Evolutionary conservation across 2,888 invertebrate species (phyloP), one percentile per base, ranked within the genome.

Genomic region (Dorcus parallelipipedus): DNA sequence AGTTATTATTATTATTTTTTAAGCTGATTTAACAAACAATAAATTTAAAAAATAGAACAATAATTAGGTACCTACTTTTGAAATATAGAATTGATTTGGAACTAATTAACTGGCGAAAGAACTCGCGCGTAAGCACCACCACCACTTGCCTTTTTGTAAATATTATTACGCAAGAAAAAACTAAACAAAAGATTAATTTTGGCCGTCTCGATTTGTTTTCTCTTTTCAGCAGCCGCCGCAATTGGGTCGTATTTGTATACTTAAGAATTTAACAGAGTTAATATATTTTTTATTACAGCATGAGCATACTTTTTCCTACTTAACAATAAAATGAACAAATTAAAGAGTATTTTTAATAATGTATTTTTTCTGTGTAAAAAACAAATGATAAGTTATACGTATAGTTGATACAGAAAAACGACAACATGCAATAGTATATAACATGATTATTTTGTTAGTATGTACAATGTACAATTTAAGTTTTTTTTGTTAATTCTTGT

Each of bases 381-480:
- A 33, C 26, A 33, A 33, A 45, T n/a, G 23, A 56, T 56, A 52
- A 56, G 47, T 56, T 56, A 56, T 38, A 56, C 42, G 10, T 42
- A 49, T 42, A 52, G 48, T 56, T 52, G 54, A 51, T 51, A 51
- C 51, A 51, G 10, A 54, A 49, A 55, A 52, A 41, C 40, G 43
- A 58, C 49, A 52, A 54, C 56, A 58, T 56, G 52, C 59, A 59
- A 59, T 59, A 59, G 59, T 59, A 56, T 52, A 52, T 52, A 59
- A 55, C 47, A 56, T 43, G 59, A 49, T 59, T 56, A 59, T 59
- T 56, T 59, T 45, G 52, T 56, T 69, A 72, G 77, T 77, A 76
- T 77, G 77, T 77, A 77, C 77, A 73, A 67, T 77, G 77, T 77
- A 77, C 77, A 77, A 68, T 69, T 38, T 59, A 69, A 64, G 65